Evolutionary conservation across 2,113 vertebrate genomes (phyloP), one percentile per base, ranked within the genome.

Genomic region (Hippocampus abdominalis): DNA sequence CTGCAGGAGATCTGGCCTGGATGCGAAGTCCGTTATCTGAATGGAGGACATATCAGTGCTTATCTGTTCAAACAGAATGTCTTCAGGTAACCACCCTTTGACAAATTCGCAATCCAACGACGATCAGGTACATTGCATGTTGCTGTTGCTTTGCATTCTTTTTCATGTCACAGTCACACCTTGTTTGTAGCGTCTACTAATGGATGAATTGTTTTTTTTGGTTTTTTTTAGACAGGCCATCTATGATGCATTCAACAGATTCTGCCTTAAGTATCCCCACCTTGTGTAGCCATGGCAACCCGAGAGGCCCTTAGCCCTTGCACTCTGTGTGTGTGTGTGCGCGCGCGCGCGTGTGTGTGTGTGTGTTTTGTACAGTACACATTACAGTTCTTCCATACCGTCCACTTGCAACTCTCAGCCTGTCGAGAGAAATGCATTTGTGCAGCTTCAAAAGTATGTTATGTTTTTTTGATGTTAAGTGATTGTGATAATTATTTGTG

Each of bases 51-150:
- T 81, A 81, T 98, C 86, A 98, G 96, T 78, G 96, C 97, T 54
- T 99, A 98, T 78, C 95, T 99, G 69, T 99, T 98, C 80, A 98
- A 98, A 89, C 97, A 99, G 92, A 95, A 94, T 57, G 83, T 95
- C 60, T 99, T 99, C 88, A 95, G 97, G 97, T 98, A 36, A 83
- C 86, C 15, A 60, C 57, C 13, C 8, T 27, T 57, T 51, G 21
- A 53, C 21, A 8, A 53, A 53, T 2, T 61, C 25, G 23, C 9
- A 64, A 53, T 16, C n/a, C n/a, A 6, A 36, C 11, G 29, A 21
- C 21, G 32, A 15, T 4, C 32, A 21, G 59, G 7, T 36, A 20
- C 21, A 42, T 23, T 13, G 36, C 36, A 40, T 40, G 36, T 56
- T 16, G 7, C 2, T 29, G 9, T 12, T 12, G 42, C 3, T 12